phyloP scores from a whole-genome alignment of 2,797 vertebrate species.

The Tokudaia tokunoshimensis region DNA sequence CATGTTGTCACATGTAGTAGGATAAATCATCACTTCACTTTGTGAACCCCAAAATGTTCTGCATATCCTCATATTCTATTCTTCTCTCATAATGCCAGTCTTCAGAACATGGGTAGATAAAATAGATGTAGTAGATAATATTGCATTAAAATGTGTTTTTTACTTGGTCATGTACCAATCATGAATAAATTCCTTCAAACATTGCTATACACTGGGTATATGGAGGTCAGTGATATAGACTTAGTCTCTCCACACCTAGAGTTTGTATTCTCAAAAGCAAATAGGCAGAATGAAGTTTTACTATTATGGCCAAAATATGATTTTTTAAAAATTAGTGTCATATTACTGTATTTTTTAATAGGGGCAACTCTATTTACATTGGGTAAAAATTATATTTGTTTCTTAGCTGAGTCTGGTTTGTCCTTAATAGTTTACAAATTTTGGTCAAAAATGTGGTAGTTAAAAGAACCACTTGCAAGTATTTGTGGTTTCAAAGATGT shows the following conservation, averaged over 20 bases:
- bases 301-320: neutral
- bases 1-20: no score
- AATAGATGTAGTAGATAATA: neutral
- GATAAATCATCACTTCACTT: neutral
- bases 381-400: neutral
- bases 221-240: neutral
- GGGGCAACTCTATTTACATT: neutral
- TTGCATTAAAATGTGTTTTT: neutral
- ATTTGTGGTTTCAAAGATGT: neutral
- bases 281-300: neutral
- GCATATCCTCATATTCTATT: neutral
- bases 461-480: neutral
- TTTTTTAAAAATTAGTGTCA: neutral
- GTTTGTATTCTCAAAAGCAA: slow-evolving; percentile 49
- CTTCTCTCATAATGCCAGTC: neutral
- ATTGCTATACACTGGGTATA: neutral
- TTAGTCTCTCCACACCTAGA: neutral
- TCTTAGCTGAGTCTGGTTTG: neutral
- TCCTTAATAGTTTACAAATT: neutral
- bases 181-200: neutral
- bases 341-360: neutral
- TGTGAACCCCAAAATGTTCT: neutral
- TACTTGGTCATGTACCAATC: neutral
- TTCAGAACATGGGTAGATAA: neutral
- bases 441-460: neutral